These are phyloP conservation scores for Procambarus clarkii DNA, from an alignment of 1,140 invertebrate species.

Conservation along the genomic window DNA sequence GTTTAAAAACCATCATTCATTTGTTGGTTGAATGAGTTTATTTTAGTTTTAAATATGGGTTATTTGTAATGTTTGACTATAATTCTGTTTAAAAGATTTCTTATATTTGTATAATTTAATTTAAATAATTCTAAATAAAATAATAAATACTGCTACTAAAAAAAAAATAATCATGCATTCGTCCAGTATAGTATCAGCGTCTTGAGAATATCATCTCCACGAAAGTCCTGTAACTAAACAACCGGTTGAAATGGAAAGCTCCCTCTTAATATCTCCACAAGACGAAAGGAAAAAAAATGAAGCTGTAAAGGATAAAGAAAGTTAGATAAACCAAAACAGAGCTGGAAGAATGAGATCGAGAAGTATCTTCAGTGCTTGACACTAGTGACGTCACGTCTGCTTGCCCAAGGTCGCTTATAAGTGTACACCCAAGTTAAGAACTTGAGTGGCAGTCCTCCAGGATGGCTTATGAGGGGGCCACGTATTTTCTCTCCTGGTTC, in stretches of 20 bases:
- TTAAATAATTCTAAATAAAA: neutral
- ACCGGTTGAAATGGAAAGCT: neutral
- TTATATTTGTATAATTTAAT: neutral
- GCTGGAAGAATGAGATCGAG: neutral
- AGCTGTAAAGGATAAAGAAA: constrained; percentile 3
- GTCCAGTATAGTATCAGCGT: neutral
- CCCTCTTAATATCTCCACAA: neutral
- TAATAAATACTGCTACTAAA: neutral
- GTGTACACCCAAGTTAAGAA: no score
- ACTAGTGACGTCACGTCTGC: neutral
- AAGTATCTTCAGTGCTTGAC: neutral
- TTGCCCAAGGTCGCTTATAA: no score
- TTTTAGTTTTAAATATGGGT: neutral
- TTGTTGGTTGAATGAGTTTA: neutral
- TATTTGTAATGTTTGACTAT: constrained; percentile 1
- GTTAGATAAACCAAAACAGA: neutral
- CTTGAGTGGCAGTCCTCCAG: neutral
- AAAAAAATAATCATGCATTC: neutral
- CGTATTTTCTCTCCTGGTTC: neutral
- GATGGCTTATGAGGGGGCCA: neutral
- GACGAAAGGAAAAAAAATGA: neutral
- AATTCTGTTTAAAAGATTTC: neutral
- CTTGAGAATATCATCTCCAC: neutral
- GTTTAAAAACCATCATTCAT: neutral
- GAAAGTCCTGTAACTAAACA: neutral